These are phyloP conservation scores for Cacoxenus indagator DNA, from an alignment of 2,888 invertebrate genomes.

Conservation along the genomic window DNA sequence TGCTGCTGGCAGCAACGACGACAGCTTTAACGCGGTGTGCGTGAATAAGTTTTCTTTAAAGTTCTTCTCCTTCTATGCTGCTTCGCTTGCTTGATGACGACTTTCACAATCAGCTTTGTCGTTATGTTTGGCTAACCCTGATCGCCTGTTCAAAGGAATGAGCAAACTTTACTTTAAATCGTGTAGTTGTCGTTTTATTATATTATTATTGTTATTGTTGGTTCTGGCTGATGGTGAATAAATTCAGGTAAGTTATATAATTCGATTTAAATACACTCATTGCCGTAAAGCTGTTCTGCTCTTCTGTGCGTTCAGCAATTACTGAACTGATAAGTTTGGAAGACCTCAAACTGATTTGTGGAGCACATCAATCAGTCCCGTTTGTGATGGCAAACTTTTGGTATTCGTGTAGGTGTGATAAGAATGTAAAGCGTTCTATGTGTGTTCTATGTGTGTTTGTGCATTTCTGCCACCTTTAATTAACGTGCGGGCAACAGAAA, in stretches of 20 bases:
- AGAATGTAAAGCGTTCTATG: background rate
- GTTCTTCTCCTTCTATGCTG: background rate
- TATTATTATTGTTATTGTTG: background rate
- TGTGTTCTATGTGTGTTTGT: too few relatives aligned
- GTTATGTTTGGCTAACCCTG: background rate
- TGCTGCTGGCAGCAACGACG: background rate
- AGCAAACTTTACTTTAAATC: background rate
- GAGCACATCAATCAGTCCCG: background rate
- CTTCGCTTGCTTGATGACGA: too few relatives aligned
- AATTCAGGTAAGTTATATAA: too few relatives aligned
- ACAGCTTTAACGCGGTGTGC: background rate
- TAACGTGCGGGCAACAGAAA: background rate
- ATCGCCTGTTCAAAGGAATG: constrained; percentile 3
- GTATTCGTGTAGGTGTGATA: background rate
- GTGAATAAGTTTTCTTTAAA: background rate
- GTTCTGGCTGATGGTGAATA: too few relatives aligned
- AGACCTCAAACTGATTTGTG: background rate
- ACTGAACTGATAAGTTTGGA: too few relatives aligned
- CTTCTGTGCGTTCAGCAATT: too few relatives aligned
- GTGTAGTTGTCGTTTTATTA: background rate
- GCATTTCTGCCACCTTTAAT: background rate
- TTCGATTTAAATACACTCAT: too few relatives aligned
- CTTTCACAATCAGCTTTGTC: background rate
- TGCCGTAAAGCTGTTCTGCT: too few relatives aligned
- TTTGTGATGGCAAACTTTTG: too few relatives aligned